Base-by-base conservation (phyloP, 30 jellyfish, hydroid and myxozoan species). In the Catostylus mosaicus region DNA sequence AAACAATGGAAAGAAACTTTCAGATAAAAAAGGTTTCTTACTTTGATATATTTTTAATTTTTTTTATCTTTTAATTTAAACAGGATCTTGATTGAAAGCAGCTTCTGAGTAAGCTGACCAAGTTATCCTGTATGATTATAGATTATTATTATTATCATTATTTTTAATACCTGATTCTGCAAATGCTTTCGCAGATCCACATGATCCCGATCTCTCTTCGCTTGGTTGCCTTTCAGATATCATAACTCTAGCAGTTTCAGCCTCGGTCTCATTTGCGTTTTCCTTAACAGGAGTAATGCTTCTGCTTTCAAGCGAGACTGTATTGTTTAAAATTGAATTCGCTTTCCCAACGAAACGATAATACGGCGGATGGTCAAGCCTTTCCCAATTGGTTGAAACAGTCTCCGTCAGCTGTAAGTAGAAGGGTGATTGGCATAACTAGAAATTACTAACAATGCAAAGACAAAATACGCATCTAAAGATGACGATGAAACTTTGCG, bases 111-210 rank as follows among this genome's bases (percentile, higher is more conserved):
- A n/a, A n/a, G n/a, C n/a, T n/a, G n/a, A n/a, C n/a, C n/a, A n/a
- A n/a, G n/a, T n/a, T n/a, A n/a, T n/a, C n/a, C n/a, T n/a, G n/a
- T n/a, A n/a, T n/a, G n/a, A n/a, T n/a, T n/a, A n/a, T n/a, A n/a
- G n/a, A n/a, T n/a, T n/a, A n/a, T n/a, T n/a, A n/a, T n/a, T n/a
- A n/a, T n/a, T n/a, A n/a, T n/a, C n/a, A n/a, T n/a, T n/a, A n/a
- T n/a, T n/a, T n/a, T n/a, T n/a, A n/a, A n/a, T 9, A 94, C 99
- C 99, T 46, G 95, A 77, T 78, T 94, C 99, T 2, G 99, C 97
- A 77, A 94, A 94, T 1, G 96, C 94, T 79, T 88, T 94, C 4
- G 99, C 96, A 8, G 99, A 87, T 22, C 97, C 97, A 78, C 78
- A 83, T 0, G 99, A 94, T 8, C 96, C 96, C 12, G 97, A 88